Percentiles rank a stretch among this genome's conserved stretches.
Conservation (phyloP, 2,888 invertebrate species). For the Argyresthia goedartella region DNA sequence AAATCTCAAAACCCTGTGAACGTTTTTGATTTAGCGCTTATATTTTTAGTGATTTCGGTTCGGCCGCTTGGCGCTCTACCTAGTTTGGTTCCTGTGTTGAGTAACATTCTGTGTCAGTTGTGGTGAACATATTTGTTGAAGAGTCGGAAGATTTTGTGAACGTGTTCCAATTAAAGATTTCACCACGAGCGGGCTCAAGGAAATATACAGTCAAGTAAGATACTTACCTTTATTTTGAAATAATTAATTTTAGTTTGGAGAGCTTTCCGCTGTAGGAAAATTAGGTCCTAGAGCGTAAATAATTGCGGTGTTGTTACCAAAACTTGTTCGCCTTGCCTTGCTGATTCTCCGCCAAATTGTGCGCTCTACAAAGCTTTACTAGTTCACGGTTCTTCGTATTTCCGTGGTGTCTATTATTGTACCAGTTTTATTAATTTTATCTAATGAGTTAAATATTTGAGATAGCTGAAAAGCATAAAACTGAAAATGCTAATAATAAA, state of each 20-base stretch:
- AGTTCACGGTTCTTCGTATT: too few species aligned
- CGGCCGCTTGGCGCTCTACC: slow-evolving; percentile 37
- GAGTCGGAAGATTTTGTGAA: slow-evolving; percentile 59
- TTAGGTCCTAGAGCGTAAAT: too few species aligned
- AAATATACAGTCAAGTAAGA: slow-evolving; percentile 66
- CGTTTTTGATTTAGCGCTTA: slow-evolving; percentile 22
- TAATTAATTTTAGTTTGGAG: background rate
- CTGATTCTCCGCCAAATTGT: background rate
- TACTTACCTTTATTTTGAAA: background rate
- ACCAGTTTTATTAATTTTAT: too few species aligned
- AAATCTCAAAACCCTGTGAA: slow-evolving; percentile 21
- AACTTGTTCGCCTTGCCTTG: background rate
- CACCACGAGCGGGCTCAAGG: slow-evolving; percentile 70
- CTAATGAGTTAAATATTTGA: too few species aligned
- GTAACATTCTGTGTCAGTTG: slow-evolving; percentile 65
- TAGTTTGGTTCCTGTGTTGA: slow-evolving; percentile 57
- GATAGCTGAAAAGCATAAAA: too few species aligned
- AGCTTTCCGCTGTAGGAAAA: too few species aligned
- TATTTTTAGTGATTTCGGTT: slow-evolving; percentile 32
- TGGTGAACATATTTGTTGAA: slow-evolving; percentile 64
- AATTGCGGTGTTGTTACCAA: too few species aligned
- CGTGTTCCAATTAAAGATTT: slow-evolving; percentile 66
- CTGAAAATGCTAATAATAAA: too few species aligned
- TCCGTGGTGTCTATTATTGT: too few species aligned
- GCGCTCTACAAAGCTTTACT: too few species aligned